Percentiles rank a stretch among this genome's conserved stretches.
Conservation (phyloP, 2,888 invertebrate genomes). For the Pyrgus malvae region DNA sequence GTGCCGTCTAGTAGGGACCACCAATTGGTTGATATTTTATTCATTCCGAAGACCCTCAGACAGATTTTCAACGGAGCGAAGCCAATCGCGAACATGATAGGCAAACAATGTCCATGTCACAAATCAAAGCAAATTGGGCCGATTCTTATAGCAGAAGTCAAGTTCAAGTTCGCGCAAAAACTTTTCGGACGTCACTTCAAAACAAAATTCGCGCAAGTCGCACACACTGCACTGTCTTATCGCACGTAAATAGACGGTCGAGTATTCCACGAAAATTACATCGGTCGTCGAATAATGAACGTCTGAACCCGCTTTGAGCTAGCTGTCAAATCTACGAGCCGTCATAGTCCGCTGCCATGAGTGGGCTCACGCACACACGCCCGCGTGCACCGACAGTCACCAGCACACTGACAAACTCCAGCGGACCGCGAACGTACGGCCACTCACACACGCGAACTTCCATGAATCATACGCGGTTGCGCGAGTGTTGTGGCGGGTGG, state of each 20-base stretch:
- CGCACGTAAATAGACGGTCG: constrained; percentile 63
- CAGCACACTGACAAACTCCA: constrained; percentile 76
- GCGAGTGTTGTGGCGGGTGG: constrained; percentile 75
- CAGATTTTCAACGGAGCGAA: constrained; percentile 64
- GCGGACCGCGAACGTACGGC: constrained; percentile 69
- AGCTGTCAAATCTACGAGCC: constrained; percentile 83
- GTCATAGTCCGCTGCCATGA: constrained; percentile 82
- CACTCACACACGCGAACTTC: constrained; percentile 58
- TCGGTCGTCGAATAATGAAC: constrained; percentile 77
- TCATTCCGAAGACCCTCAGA: constrained; percentile 68
- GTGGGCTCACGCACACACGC: constrained; percentile 72
- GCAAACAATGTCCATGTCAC: constrained; percentile 67
- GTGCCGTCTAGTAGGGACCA: constrained; percentile 56
- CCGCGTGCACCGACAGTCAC: constrained; percentile 68
- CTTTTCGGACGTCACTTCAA: constrained; percentile 42
- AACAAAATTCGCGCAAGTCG: constrained; percentile 36
- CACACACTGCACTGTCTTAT: constrained; percentile 41
- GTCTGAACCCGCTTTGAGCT: constrained; percentile 82
- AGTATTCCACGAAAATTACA: constrained; percentile 73
- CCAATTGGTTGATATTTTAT: constrained; percentile 63
- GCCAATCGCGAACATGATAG: constrained; percentile 76
- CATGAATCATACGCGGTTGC: constrained; percentile 72
- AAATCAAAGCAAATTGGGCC: constrained; percentile 61
- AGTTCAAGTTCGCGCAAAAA: constrained; percentile 73
- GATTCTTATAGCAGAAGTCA: constrained; percentile 39